These are phyloP conservation scores for Brachyistius frenatus DNA, from an alignment of 2,113 vertebrate genomes.

Conservation along the genomic window DNA sequence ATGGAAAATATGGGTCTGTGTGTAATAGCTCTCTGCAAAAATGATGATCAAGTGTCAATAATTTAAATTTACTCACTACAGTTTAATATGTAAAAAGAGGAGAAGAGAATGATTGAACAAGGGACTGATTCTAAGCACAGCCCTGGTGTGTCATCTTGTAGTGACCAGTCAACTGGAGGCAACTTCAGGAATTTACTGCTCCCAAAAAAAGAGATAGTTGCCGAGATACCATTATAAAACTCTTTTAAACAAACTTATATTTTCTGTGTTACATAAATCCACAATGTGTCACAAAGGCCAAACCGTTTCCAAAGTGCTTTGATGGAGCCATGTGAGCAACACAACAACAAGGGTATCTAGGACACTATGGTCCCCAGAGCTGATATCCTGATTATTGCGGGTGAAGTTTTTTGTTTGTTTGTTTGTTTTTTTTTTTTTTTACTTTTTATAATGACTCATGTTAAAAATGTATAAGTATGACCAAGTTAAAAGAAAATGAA, in stretches of 20 bases:
- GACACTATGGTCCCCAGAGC: slow-evolving; percentile 19
- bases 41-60: too few relatives aligned
- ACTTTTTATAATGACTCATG: slow-evolving; percentile 11
- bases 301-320: slow-evolving; percentile 5
- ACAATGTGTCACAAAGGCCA: background rate
- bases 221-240: background rate
- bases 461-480: slow-evolving; percentile 9
- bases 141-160: background rate
- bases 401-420: background rate
- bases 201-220: background rate
- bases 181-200: background rate
- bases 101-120: too few relatives aligned
- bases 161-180: background rate
- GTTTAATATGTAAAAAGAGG: too few relatives aligned
- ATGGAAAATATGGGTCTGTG: too few relatives aligned
- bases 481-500: slow-evolving; percentile 4
- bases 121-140: too few relatives aligned
- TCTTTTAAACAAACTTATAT: background rate
- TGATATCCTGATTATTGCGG: slow-evolving; percentile 16
- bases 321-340: background rate
- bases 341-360: slow-evolving; percentile 34
- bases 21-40: too few relatives aligned
- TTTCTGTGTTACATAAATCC: background rate
- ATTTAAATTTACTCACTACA: too few relatives aligned
- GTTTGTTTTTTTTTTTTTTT: background rate